Evolutionary conservation across 2,113 vertebrate genomes (phyloP).

Genomic region (Propithecus coquereli): DNA sequence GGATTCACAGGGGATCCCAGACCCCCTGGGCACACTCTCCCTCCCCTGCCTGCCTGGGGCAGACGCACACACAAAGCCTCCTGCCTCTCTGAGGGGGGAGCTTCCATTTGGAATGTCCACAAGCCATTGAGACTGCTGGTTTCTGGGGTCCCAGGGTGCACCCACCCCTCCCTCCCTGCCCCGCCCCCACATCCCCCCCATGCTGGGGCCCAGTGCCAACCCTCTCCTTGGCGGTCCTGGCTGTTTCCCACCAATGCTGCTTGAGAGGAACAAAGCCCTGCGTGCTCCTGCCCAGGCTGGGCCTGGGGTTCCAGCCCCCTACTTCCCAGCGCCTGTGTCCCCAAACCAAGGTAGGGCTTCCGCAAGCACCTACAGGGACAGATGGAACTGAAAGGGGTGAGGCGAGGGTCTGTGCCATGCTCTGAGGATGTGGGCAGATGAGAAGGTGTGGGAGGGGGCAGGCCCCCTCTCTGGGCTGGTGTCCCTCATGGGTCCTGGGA

Average conservation of each 20-base stretch:
- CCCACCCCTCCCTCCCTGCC: neutral
- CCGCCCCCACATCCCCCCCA: neutral
- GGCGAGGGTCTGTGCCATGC: neutral
- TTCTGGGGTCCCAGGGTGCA: neutral
- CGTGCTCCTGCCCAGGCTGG: neutral
- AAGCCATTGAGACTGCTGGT: neutral
- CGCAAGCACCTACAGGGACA: neutral
- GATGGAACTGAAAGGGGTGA: neutral
- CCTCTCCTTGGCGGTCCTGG: neutral
- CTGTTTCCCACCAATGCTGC: conserved; percentile 33
- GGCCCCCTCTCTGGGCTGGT: neutral
- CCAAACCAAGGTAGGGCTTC: neutral
- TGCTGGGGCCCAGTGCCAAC: conserved; percentile 38
- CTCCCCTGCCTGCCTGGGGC: neutral
- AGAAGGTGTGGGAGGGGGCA: neutral
- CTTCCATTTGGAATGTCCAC: neutral
- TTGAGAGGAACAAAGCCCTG: conserved; percentile 67
- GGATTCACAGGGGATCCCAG: neutral
- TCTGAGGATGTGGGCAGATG: neutral
- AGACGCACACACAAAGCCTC: conserved; percentile 14
- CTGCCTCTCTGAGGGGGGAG: neutral
- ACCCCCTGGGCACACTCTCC: neutral
- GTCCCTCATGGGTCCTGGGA: neutral
- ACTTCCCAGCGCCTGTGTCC: neutral
- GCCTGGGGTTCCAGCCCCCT: neutral